A percentile compares a stretch with the other conserved stretches of the same genome.
Evolutionary conservation across 2,113 vertebrate genomes (phyloP).

Genomic region (Passer domesticus): DNA sequence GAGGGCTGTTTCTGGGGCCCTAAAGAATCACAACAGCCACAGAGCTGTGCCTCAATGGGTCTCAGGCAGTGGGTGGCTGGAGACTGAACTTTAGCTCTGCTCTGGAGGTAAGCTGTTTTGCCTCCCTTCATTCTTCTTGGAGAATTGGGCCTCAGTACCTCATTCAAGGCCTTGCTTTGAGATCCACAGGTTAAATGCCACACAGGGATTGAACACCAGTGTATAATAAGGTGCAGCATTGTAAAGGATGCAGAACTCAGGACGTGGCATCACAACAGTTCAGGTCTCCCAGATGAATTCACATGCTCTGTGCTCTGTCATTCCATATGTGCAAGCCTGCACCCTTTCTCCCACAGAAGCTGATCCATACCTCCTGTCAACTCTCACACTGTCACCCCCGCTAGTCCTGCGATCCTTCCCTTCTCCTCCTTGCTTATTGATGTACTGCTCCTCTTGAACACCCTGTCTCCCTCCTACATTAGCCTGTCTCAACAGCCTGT

Average conservation of each 20-base stretch:
- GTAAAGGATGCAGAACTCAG: fast-evolving
- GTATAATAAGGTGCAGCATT: fast-evolving
- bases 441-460: fast-evolving
- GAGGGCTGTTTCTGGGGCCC: background rate
- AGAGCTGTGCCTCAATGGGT: background rate
- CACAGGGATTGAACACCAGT: background rate
- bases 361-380: background rate
- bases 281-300: background rate
- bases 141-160: background rate
- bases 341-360: background rate
- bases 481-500: background rate
- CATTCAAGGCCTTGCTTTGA: background rate
- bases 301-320: fast-evolving
- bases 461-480: background rate
- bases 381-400: fast-evolving
- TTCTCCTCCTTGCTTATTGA: background rate
- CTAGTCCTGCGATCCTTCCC: background rate
- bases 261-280: background rate
- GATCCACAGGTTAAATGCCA: background rate
- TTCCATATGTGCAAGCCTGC: fast-evolving
- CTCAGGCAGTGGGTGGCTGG: background rate
- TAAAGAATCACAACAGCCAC: background rate
- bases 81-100: background rate
- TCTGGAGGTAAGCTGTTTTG: background rate
- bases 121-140: background rate